A percentile compares a stretch with the other conserved stretches of the same genome.
phyloP scores from a whole-genome alignment of 2,888 invertebrate species.

The Melieria crassipennis region DNA sequence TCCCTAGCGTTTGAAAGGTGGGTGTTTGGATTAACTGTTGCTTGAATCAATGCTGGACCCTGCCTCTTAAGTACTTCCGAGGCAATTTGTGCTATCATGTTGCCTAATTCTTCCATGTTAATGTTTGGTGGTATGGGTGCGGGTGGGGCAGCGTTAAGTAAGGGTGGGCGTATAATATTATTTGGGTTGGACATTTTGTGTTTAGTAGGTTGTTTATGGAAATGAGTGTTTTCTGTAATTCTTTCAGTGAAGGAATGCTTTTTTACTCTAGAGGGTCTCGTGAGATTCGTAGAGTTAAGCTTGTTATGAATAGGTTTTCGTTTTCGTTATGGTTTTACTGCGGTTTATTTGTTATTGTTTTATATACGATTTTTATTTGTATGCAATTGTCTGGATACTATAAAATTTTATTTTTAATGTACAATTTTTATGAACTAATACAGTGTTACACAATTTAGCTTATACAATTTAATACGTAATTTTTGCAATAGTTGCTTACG shows the following conservation, averaged over 20 bases:
- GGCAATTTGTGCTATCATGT: slow-evolving; percentile 7
- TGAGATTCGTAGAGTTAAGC: too few relatives aligned
- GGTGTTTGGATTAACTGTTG: background rate
- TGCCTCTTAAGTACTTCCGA: slow-evolving; percentile 3
- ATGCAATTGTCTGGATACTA: background rate
- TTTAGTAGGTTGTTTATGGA: background rate
- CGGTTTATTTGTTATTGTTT: too few relatives aligned
- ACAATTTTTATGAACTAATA: too few relatives aligned
- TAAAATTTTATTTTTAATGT: background rate
- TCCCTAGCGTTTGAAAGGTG: background rate
- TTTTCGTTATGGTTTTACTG: too few relatives aligned
- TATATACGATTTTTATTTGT: background rate
- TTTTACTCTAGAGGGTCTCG: too few relatives aligned
- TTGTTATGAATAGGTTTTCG: too few relatives aligned
- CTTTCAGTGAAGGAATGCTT: background rate
- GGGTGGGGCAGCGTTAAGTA: background rate
- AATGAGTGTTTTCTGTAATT: background rate
- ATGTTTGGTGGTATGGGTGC: background rate
- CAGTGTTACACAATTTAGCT: background rate
- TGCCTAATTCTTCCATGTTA: background rate
- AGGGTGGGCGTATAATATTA: background rate
- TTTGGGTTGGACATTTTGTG: background rate
- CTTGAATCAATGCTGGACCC: slow-evolving; percentile 7
- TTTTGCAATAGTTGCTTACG: background rate
- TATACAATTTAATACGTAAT: background rate